A percentile compares a stretch with the other conserved stretches of the same genome.
These are phyloP conservation scores for Cynoglossus semilaevis DNA, from an alignment of 2,113 vertebrate genomes.

Conservation along the genomic window DNA sequence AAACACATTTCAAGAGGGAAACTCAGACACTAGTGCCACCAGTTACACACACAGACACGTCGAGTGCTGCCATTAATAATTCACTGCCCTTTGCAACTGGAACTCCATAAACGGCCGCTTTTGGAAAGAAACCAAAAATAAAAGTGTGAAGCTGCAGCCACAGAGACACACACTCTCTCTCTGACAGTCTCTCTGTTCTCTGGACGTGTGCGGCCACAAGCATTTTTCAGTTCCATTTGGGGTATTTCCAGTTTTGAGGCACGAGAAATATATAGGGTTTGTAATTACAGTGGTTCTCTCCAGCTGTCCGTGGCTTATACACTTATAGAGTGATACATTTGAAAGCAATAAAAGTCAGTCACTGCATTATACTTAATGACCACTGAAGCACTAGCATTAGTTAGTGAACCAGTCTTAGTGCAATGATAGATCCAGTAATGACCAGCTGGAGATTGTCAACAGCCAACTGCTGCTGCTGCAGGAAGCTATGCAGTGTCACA, in stretches of 20 bases:
- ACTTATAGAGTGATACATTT: not conserved
- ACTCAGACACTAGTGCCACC: conserved; percentile 4
- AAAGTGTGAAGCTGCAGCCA: conserved; percentile 10
- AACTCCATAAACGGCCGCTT: conserved; percentile 26
- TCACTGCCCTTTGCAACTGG: conserved; percentile 23
- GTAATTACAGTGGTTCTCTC: not conserved
- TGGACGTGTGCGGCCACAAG: conserved; percentile 11
- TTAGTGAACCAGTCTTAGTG: conserved; percentile 26
- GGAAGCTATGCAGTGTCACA: not conserved
- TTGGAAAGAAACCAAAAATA: conserved; percentile 31
- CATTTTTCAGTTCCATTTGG: conserved; percentile 12
- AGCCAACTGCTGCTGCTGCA: conserved; percentile 28
- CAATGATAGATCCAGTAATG: conserved; percentile 34
- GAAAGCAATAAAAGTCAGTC: conserved; percentile 17
- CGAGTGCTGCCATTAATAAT: conserved; percentile 43
- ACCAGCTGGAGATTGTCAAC: conserved; percentile 35
- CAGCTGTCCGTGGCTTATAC: conserved; percentile 2
- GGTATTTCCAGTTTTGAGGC: not conserved
- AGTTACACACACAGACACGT: conserved; percentile 28
- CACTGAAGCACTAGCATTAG: conserved; percentile 2
- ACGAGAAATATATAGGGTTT: too few relatives aligned
- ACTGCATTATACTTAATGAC: conserved; percentile 8
- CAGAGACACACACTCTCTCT: too few relatives aligned
- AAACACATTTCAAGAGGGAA: not conserved
- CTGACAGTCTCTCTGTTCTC: not conserved